These are phyloP conservation scores for Glossophaga mutica DNA, from an alignment of 2,797 vertebrate species.

Conservation along the genomic window DNA sequence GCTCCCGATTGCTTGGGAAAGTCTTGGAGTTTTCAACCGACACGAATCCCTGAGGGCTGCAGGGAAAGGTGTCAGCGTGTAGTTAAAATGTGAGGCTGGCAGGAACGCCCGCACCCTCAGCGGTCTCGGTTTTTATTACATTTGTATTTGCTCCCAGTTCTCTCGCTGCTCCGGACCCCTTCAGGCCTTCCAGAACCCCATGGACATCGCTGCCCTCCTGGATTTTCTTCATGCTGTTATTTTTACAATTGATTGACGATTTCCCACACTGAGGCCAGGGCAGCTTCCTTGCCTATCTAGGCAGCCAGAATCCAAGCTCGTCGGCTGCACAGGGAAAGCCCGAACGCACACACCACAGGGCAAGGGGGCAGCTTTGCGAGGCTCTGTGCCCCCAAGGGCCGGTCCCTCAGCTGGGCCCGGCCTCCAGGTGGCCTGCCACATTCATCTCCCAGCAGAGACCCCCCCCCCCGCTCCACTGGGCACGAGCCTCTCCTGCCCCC, in stretches of 20 bases:
- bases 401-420: background rate
- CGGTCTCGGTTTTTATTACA: background rate
- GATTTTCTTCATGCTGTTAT: background rate
- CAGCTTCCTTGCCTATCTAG: background rate
- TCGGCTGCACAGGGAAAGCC: background rate
- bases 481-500: background rate
- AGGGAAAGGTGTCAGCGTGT: background rate
- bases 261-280: background rate
- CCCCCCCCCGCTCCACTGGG: background rate
- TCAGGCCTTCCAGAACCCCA: background rate
- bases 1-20: background rate
- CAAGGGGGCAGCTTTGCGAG: background rate
- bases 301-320: background rate
- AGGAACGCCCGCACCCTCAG: background rate
- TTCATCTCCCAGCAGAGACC: background rate
- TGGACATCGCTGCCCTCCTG: background rate
- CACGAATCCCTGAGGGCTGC: background rate
- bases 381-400: background rate
- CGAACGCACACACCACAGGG: background rate
- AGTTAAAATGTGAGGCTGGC: background rate
- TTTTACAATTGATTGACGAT: background rate
- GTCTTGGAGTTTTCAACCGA: background rate
- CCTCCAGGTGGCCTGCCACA: background rate
- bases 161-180: background rate
- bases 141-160: background rate